phyloP scores from a whole-genome alignment of 2,797 vertebrate genomes.

The Poecile montanus region DNA sequence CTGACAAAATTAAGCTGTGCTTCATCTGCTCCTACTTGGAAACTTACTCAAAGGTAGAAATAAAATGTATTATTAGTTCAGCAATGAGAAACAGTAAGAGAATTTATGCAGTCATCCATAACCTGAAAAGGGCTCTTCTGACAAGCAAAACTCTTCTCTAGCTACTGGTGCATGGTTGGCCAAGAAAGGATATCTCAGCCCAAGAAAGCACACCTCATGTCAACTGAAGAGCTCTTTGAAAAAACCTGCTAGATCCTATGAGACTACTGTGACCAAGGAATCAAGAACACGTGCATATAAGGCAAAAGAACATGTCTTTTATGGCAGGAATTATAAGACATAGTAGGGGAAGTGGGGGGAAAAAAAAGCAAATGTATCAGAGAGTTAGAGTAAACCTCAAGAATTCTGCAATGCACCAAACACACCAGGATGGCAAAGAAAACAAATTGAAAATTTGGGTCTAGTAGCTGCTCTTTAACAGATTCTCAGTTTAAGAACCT shows the following conservation, averaged over 20 bases:
- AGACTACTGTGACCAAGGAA: not conserved
- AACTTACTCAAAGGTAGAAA: constrained; percentile 27
- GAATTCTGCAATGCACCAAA: not conserved
- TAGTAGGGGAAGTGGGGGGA: rapidly evolving
- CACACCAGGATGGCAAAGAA: not conserved
- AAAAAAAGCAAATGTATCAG: not conserved
- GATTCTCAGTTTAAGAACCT: not conserved
- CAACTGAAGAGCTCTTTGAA: not conserved
- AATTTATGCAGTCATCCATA: constrained; percentile 26
- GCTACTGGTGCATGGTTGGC: not conserved
- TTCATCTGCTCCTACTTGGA: constrained; percentile 36
- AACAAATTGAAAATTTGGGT: not conserved
- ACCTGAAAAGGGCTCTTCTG: not conserved
- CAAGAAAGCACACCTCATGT: not conserved
- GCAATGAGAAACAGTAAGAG: not conserved
- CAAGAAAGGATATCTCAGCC: not conserved
- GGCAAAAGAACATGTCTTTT: not conserved
- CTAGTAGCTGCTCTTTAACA: not conserved
- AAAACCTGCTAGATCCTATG: not conserved
- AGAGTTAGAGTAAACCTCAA: not conserved
- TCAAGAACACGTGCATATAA: not conserved
- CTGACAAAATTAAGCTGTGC: constrained; percentile 44
- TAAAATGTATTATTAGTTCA: constrained; percentile 44
- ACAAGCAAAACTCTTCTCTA: constrained; percentile 11
- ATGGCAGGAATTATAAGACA: not conserved